These are phyloP conservation scores for Drosophila chauvacae DNA, from an alignment of 1,140 invertebrate genomes.

Conservation along the genomic window DNA sequence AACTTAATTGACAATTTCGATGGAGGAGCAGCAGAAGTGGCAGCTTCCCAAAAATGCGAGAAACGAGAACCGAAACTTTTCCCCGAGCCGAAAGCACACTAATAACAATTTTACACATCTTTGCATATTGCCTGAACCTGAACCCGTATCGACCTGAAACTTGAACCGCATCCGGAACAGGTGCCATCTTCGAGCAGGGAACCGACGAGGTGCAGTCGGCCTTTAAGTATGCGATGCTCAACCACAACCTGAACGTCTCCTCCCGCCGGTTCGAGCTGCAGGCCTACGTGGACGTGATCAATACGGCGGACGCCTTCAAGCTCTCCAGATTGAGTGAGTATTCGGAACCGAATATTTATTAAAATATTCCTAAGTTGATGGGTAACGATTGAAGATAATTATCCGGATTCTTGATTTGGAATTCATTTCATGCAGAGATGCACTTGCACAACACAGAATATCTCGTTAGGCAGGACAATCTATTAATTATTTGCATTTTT, in stretches of 20 bases:
- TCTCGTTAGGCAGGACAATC: slow-evolving; percentile 16
- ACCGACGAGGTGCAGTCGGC: slow-evolving; percentile 95
- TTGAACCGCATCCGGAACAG: slow-evolving; percentile 85
- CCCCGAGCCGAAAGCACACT: slow-evolving; percentile 6
- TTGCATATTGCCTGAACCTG: slow-evolving; percentile 20
- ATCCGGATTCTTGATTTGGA: not conserved
- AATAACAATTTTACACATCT: slow-evolving; percentile 45
- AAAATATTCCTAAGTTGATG: not conserved
- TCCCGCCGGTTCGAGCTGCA: slow-evolving; percentile 91
- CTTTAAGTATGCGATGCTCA: slow-evolving; percentile 93
- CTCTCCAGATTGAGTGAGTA: slow-evolving; percentile 94
- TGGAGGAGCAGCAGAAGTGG: slow-evolving; percentile 21
- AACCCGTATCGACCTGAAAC: not conserved
- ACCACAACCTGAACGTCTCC: slow-evolving; percentile 91
- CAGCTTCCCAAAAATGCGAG: slow-evolving; percentile 19
- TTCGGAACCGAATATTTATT: not conserved
- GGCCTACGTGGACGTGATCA: slow-evolving; percentile 95
- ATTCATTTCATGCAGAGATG: slow-evolving; percentile 8
- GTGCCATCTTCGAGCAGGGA: slow-evolving; percentile 95
- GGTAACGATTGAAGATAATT: slow-evolving; percentile 15
- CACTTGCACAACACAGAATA: slow-evolving; percentile 11
- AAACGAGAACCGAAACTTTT: slow-evolving; percentile 38
- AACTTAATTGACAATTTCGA: slow-evolving; percentile 78
- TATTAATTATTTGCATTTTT: slow-evolving; percentile 53
- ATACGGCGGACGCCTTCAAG: slow-evolving; percentile 96